A percentile compares a stretch with the other conserved stretches of the same genome.
phyloP scores from a whole-genome alignment of 2,113 vertebrate genomes.

The Numenius arquata region DNA sequence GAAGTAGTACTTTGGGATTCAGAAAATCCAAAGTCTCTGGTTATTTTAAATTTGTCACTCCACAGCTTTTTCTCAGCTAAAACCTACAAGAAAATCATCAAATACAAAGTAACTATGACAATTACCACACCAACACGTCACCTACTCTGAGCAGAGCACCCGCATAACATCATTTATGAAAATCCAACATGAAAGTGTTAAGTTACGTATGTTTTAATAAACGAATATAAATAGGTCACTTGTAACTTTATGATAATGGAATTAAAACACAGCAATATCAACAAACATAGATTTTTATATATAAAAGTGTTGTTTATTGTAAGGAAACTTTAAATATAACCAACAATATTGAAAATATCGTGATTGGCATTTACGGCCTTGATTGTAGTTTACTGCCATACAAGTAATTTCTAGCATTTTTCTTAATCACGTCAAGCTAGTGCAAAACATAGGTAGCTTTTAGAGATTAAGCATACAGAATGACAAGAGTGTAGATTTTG shows the following conservation, averaged over 20 bases:
- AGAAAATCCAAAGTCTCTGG: background rate
- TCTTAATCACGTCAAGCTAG: conserved; percentile 74
- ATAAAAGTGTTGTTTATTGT: conserved; percentile 95
- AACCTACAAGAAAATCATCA: background rate
- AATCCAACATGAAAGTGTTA: background rate
- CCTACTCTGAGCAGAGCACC: background rate
- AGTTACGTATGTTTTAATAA: background rate
- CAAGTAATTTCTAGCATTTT: conserved; percentile 74
- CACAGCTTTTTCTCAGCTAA: background rate
- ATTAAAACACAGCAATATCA: conserved; percentile 9
- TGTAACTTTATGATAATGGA: background rate
- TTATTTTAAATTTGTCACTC: background rate
- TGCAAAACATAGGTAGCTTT: conserved; percentile 71
- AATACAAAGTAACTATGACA: background rate
- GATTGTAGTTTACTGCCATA: conserved; percentile 72
- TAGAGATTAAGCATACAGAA: conserved; percentile 68
- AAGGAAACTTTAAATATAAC: conserved; percentile 91
- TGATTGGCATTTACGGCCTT: conserved; percentile 78
- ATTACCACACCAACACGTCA: background rate
- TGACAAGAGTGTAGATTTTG: conserved; percentile 28
- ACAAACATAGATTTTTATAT: conserved; percentile 35
- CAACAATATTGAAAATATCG: conserved; percentile 80
- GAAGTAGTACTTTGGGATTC: background rate
- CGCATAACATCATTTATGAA: background rate
- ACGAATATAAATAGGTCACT: background rate